A percentile compares a stretch with the other conserved stretches of the same genome.
Evolutionary conservation across 2,888 invertebrate species (phyloP).

Genomic region (Drosophila siamana): DNA sequence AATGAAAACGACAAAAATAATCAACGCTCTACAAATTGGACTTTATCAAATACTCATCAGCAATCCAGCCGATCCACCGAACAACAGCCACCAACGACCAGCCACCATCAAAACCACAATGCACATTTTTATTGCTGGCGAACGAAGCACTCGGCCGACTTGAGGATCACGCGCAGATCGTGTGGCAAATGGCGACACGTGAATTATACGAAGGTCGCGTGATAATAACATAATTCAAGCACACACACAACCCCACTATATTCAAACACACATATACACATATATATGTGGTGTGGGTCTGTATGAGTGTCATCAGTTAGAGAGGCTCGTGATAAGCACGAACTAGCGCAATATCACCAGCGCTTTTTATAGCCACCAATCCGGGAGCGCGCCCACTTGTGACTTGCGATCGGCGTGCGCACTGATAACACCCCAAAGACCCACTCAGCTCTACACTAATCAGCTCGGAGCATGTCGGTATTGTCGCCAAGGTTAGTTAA

Average conservation of each 20-base stretch:
- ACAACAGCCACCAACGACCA: constrained; percentile 5
- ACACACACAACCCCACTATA: too few relatives aligned
- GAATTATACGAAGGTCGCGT: constrained; percentile 72
- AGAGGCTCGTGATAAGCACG: constrained; percentile 56
- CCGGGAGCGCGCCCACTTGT: constrained; percentile 57
- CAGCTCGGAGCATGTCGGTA: constrained; percentile 18
- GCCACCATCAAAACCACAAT: constrained; percentile 14
- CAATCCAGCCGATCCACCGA: constrained; percentile 2
- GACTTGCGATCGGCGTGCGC: constrained; percentile 65
- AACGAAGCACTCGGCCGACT: constrained; percentile 47
- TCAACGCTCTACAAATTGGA: constrained; percentile 39
- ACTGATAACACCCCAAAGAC: constrained; percentile 57
- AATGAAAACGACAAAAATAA: constrained; percentile 34
- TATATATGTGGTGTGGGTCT: constrained; percentile 1
- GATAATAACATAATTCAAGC: constrained; percentile 67
- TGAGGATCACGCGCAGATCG: constrained; percentile 67
- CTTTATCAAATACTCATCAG: constrained; percentile 54
- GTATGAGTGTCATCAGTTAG: constrained; percentile 35
- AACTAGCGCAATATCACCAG: constrained; percentile 60
- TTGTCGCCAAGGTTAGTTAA: constrained; percentile 38
- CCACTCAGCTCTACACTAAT: constrained; percentile 32
- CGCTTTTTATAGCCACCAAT: constrained; percentile 74
- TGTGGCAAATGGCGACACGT: constrained; percentile 62
- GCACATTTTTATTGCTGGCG: constrained; percentile 34
- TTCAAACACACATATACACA: constrained; percentile 5